Evolutionary conservation across 2,797 vertebrate species (phyloP), one percentile per base, ranked within the genome.

Genomic region (Melanotaenia trifasciata): DNA sequence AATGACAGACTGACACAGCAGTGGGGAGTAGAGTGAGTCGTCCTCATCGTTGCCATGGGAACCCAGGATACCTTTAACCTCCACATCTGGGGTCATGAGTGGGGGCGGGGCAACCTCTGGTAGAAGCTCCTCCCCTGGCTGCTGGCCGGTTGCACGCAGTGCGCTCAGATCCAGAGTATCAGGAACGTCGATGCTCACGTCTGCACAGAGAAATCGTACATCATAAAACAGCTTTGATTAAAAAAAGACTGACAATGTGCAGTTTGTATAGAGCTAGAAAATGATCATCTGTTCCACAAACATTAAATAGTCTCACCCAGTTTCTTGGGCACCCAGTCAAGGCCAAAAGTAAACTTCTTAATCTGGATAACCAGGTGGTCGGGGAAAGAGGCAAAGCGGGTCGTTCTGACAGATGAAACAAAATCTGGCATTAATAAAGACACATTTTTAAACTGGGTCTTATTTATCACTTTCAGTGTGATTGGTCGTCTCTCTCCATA

Each of bases 21-120:
- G 95, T 93, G 98, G 97, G 96, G 98, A 99, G 97, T 97, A 99
- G 96, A 98, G 98, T 74, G 98, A 99, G 97, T 99, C 97, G 95
- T 99, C 98, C 93, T 99, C 98, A 92, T 99, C 98, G 96, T 96
- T 98, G 97, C 97, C 96, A 94, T 98, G 96, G 97, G 93, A 99
- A 96, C 98, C 98, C 97, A 98, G 97, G 97, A 97, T 99, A 99
- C 98, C 97, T 99, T 98, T 99, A 95, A 98, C 97, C 95, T 99
- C 98, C 94, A 95, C 93, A 35, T 99, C 98, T 90, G 98, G 97
- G 89, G 98, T 99, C 95, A 99, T 97, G 84, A 99, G 96, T 79
- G 98, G 96, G 78, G 98, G 97, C 13, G 97, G 98, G 54, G 98
- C 97, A 70, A 99, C 97, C 93, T 99, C 98, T 64, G 98, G 98